Evolutionary conservation across 2,888 invertebrate genomes (phyloP).

Genomic region (Philonicus albiceps): DNA sequence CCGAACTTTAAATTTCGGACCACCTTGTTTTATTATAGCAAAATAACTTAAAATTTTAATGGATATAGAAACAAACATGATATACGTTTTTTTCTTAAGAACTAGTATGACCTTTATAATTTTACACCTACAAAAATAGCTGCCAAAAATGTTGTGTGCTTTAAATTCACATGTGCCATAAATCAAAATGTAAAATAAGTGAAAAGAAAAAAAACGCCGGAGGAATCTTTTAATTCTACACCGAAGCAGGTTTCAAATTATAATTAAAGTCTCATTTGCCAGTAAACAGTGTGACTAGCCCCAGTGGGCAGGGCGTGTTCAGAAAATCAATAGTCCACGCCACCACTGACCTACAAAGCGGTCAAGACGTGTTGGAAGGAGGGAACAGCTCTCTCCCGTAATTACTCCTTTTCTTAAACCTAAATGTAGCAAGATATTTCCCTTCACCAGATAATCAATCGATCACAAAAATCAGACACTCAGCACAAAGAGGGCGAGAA

Average conservation of each 20-base stretch:
- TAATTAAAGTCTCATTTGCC: neutral
- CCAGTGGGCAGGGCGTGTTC: neutral
- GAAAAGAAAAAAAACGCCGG: too few relatives aligned
- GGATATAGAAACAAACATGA: too few relatives aligned
- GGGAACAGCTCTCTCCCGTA: neutral
- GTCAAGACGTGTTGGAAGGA: neutral
- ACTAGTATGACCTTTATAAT: too few relatives aligned
- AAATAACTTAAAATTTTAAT: too few relatives aligned
- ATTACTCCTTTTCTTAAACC: neutral
- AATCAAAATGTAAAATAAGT: neutral
- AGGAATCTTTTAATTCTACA: neutral
- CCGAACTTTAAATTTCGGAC: too few relatives aligned
- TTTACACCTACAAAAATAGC: too few relatives aligned
- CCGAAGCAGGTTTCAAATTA: neutral
- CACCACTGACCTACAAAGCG: neutral
- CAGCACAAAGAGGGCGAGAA: neutral
- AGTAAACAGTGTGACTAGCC: neutral
- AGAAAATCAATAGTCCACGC: neutral
- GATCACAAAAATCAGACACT: conserved; percentile 6
- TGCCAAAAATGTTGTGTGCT: neutral
- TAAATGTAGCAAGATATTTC: neutral
- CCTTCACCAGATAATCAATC: conserved; percentile 10
- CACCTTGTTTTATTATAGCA: too few relatives aligned
- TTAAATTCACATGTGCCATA: neutral
- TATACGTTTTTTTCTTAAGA: too few relatives aligned